Percentiles rank a stretch among this genome's conserved stretches.
Conservation (phyloP, 1,140 invertebrate species). For the Papilio machaon region DNA sequence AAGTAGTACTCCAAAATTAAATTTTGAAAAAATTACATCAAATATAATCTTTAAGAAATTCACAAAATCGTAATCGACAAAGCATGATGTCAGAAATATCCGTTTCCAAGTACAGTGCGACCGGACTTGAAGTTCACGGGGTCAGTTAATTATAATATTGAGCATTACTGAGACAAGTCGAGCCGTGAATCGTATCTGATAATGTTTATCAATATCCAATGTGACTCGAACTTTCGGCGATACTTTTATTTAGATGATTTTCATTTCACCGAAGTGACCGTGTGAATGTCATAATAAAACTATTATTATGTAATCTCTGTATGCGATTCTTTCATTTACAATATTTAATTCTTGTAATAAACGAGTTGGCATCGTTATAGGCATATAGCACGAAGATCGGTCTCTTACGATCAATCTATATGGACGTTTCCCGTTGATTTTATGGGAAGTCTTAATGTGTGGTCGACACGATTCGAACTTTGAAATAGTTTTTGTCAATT, state of each 20-base stretch:
- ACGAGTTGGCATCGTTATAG: constrained; percentile 67
- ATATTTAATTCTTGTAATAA: constrained; percentile 67
- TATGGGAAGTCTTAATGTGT: constrained; percentile 71
- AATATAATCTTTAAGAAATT: too few species aligned
- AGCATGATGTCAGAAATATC: background rate
- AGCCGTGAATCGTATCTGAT: constrained; percentile 57
- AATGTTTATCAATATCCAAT: constrained; percentile 49
- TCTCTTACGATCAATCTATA: constrained; percentile 53
- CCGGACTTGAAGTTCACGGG: constrained; percentile 43
- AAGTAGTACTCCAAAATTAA: too few species aligned
- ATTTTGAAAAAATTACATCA: too few species aligned
- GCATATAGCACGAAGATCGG: constrained; percentile 67
- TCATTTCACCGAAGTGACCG: constrained; percentile 46
- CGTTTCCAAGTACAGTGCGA: constrained; percentile 34
- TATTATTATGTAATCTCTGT: constrained; percentile 48
- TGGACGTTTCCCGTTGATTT: constrained; percentile 67
- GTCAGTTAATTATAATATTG: constrained; percentile 63
- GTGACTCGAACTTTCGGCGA: constrained; percentile 42
- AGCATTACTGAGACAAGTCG: constrained; percentile 46
- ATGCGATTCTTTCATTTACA: constrained; percentile 51
- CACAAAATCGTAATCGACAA: too few species aligned
- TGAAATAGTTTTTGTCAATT: constrained; percentile 49
- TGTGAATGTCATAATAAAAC: constrained; percentile 43
- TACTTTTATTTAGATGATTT: constrained; percentile 43
- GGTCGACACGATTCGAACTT: constrained; percentile 70